Percentiles rank a stretch among this genome's conserved stretches.
These are phyloP conservation scores for Tricholaema leucomelas DNA, from an alignment of 2,113 vertebrate genomes.

Conservation along the genomic window DNA sequence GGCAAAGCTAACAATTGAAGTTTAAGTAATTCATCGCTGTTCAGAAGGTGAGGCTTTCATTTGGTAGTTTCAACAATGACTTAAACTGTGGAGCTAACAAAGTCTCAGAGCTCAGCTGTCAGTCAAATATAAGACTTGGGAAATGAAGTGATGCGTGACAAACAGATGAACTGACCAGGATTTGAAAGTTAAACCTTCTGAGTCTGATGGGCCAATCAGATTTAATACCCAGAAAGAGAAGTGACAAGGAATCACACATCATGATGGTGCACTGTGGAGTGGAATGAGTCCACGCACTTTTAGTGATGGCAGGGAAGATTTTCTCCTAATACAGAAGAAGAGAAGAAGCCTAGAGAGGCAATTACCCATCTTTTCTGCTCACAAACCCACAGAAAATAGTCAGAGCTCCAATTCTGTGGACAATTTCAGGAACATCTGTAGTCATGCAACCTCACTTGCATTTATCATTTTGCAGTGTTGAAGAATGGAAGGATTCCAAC, in stretches of 20 bases:
- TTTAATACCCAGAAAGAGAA: not conserved
- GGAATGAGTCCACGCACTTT: not conserved
- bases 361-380: not conserved
- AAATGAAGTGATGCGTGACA: not conserved
- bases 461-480: not conserved
- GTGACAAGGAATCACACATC: not conserved
- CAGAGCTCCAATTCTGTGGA: not conserved
- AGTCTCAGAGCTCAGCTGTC: not conserved
- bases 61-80: not conserved
- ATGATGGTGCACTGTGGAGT: not conserved
- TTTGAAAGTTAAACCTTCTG: not conserved
- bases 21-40: not conserved
- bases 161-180: not conserved
- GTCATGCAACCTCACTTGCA: not conserved
- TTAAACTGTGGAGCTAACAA: not conserved
- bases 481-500: not conserved
- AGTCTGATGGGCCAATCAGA: not conserved
- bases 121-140: not conserved
- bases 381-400: not conserved
- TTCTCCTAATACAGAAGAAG: not conserved
- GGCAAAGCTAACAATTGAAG: not conserved
- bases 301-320: not conserved
- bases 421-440: not conserved
- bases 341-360: not conserved
- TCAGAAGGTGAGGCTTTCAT: not conserved